phyloP scores from a whole-genome alignment of 2,888 invertebrate genomes.

The Synergus japonicus region DNA sequence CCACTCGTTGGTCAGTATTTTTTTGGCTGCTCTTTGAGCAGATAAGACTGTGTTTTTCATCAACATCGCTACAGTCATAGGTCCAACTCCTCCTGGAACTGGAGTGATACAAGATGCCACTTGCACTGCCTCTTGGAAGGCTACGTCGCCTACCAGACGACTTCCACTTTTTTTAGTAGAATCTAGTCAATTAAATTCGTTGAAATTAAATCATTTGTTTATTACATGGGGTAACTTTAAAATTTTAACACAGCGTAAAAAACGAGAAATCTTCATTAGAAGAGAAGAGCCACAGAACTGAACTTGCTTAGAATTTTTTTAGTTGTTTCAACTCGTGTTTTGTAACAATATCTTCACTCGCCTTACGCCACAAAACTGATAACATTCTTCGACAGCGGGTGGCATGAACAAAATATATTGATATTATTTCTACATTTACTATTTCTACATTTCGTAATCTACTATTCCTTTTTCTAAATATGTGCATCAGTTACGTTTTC shows the following conservation, averaged over 20 bases:
- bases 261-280: background rate
- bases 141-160: slow-evolving; percentile 96
- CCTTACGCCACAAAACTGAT: slow-evolving; percentile 12
- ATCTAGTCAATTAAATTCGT: slow-evolving; percentile 79
- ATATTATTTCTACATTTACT: background rate
- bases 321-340: slow-evolving; percentile 1
- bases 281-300: background rate
- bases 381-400: background rate
- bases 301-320: background rate
- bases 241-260: background rate
- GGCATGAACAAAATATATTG: background rate
- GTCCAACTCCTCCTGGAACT: slow-evolving; percentile 98
- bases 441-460: background rate
- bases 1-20: slow-evolving; percentile 84
- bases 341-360: slow-evolving; percentile 12
- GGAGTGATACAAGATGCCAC: slow-evolving; percentile 95
- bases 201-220: background rate
- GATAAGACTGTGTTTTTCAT: slow-evolving; percentile 96
- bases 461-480: background rate
- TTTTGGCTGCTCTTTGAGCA: slow-evolving; percentile 83
- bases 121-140: slow-evolving; percentile 87
- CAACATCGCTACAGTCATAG: slow-evolving; percentile 99
- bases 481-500: background rate
- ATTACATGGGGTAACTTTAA: background rate
- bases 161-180: slow-evolving; percentile 87